These are phyloP conservation scores for Antheraea yamamai DNA, from an alignment of 2,888 invertebrate genomes.

Conservation along the genomic window DNA sequence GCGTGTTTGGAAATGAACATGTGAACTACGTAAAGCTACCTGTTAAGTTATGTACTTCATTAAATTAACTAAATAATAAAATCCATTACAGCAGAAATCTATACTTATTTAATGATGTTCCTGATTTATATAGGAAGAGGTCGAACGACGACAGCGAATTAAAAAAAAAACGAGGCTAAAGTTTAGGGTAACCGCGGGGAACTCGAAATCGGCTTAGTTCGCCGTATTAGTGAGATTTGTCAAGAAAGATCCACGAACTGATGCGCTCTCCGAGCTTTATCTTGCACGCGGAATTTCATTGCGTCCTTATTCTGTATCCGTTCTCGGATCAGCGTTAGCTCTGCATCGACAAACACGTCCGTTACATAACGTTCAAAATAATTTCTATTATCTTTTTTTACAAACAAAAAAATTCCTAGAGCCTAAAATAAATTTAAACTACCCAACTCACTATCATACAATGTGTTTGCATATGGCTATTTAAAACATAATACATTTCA, in stretches of 20 bases:
- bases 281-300: background rate
- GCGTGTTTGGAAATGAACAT: background rate
- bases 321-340: background rate
- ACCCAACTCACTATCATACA: background rate
- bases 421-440: background rate
- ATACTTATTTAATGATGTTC: background rate
- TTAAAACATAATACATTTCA: background rate
- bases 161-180: background rate
- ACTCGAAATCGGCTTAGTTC: slow-evolving; percentile 19
- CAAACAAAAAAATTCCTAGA: background rate
- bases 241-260: slow-evolving; percentile 9
- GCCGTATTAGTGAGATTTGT: slow-evolving; percentile 16
- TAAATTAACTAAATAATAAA: background rate
- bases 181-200: slow-evolving; percentile 12
- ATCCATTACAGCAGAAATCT: background rate
- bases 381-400: slow-evolving; percentile 5
- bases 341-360: background rate
- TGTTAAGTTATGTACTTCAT: background rate
- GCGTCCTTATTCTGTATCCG: background rate
- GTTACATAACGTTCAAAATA: background rate
- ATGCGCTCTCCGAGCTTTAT: background rate
- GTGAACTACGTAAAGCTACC: no score
- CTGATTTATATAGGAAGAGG: background rate
- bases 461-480: background rate
- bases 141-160: background rate